Evolutionary conservation across 2,113 vertebrate species (phyloP), one percentile per base, ranked within the genome.

Genomic region (Cyanocitta stelleri): DNA sequence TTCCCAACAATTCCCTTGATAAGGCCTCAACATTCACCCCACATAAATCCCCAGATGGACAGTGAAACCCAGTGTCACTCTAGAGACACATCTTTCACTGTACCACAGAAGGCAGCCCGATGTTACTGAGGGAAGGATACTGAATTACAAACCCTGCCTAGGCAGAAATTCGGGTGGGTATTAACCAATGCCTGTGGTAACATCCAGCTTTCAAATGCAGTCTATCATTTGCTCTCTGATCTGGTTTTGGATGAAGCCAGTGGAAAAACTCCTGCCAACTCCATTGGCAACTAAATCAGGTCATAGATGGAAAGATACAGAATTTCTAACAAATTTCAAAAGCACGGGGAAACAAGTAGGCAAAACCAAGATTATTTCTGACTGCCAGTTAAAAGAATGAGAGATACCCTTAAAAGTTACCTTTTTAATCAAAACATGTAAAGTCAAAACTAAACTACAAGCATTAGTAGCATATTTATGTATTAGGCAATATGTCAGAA

Each of bases 151-250:
- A 68, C 35, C 63, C 27, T 88, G 32, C 26, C n/a, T 13, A 17
- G 39, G 68, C 72, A 85, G 68, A 85, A 94, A 68, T 67, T 33
- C 0, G 1, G 24, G 7, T 29, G 3, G 41, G 11, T 37, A 80
- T 84, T 69, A 55, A 91, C 73, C 82, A 86, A 26, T 0, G 12
- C 35, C 46, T 32, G 46, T 52, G 43, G 33, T 55, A 83, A 35
- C 64, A 56, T 44, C 35, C 61, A 88, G 73, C 19, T 96, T 81
- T 78, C 51, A 39, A 88, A 72, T 49, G 52, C 37, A 86, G 75
- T 93, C 90, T 67, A 61, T 90, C 85, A 81, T 81, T 84, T 75
- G 3, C 32, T 89, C 83, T 84, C 92, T 89, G 85, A 88, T 86
- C 78, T 80, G 64, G 32, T 85, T 96, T 89, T 79, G 39, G 75